phyloP scores from a whole-genome alignment of 1,140 invertebrate genomes.

The Anagrus nilaparvatae region DNA sequence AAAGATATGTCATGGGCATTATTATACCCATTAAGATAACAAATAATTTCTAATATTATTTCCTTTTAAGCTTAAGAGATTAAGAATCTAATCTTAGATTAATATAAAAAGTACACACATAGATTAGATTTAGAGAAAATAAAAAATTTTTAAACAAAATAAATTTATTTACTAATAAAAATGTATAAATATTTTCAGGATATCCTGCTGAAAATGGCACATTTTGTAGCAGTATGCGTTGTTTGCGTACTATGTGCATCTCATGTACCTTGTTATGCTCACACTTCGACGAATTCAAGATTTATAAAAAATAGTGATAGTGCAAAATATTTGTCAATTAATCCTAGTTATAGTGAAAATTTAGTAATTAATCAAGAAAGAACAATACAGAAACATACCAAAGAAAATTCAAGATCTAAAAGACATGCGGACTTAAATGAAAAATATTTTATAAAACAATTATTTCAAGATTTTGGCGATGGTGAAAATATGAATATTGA shows the following conservation, averaged over 20 bases:
- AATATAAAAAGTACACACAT: too few species aligned
- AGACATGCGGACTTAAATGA: constrained; percentile 23
- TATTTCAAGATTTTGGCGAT: constrained; percentile 45
- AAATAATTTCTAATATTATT: too few species aligned
- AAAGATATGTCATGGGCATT: too few species aligned
- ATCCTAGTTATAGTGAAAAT: constrained; percentile 10
- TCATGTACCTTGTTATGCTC: constrained; percentile 58
- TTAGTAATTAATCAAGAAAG: neutral
- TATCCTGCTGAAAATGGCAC: constrained; percentile 35
- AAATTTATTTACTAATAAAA: too few species aligned
- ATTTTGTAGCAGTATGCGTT: constrained; percentile 64
- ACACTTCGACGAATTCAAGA: constrained; percentile 28
- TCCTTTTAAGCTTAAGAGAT: too few species aligned
- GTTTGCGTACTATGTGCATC: constrained; percentile 67
- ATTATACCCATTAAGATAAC: too few species aligned
- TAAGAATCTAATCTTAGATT: too few species aligned
- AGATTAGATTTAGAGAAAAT: too few species aligned
- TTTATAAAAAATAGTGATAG: neutral
- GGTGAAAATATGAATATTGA: constrained; percentile 51
- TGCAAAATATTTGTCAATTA: constrained; percentile 9
- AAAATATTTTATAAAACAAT: constrained; percentile 35
- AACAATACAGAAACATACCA: neutral
- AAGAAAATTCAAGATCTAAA: constrained; percentile 15
- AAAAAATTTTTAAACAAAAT: too few species aligned
- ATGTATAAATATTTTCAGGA: too few species aligned